Base-by-base conservation (phyloP, 2,888 invertebrate species). In the Idaea straminata region DNA sequence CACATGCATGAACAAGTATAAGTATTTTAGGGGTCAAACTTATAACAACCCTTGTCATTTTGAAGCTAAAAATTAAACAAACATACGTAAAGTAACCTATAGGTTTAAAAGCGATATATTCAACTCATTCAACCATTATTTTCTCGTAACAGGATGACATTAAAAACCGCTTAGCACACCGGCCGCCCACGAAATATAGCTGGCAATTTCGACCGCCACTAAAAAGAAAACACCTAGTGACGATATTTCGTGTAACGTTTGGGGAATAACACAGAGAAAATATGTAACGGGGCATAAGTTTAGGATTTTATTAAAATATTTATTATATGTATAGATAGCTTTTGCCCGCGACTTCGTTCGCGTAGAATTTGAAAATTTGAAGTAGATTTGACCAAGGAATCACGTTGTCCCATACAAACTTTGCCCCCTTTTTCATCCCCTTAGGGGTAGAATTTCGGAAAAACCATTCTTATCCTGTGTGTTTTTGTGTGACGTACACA, bases 81-180 rank as follows among this genome's bases (percentile, higher is more conserved):
- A 63, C 66, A 65, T 71, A 68, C 74, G 74, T 79, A 69, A 75
- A 69, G 76, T 79, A 79, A 81, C 81, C 81, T 83, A 82, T 82
- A 79, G 3, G 7, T 13, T 7, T 13, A 4, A 25, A 34, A 59
- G 25, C 15, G 59, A 16, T 34, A 59, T 16, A 59, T 59, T 25
- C 16, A 13, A 25, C 10, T 13, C 34, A 59, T 63, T 61, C 60
- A 7, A 38, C 77, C 78, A 82, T 84, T 85, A 85, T 85, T 82
- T 79, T 83, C 75, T 72, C 70, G 77, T 74, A 72, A 74, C 71
- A 79, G 84, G 83, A 84, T 83, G 85, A 85, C 87, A 89, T 89
- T 89, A 89, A 88, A 89, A 89, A 89, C 80, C 83, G 88, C 87
- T 89, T 88, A 89, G 88, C 79, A 71, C 75, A 75, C 78, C 72